Percentiles rank a stretch among this genome's conserved stretches.
Evolutionary conservation across 92 coral and sea anemone species (phyloP).

Genomic region (Epizoanthus stellaris): DNA sequence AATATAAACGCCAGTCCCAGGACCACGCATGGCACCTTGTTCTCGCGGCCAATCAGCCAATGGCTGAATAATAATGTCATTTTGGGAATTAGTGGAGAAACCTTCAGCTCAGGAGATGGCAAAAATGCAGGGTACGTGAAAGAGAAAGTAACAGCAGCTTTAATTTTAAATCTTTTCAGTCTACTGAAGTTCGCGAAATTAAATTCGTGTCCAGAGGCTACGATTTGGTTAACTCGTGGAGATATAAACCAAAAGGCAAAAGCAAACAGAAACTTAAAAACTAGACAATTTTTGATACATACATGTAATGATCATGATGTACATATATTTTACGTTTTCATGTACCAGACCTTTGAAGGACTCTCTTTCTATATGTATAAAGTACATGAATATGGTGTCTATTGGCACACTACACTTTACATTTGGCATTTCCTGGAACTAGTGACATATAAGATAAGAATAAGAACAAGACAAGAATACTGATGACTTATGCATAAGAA

Average conservation of each 20-base stretch:
- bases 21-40: neutral
- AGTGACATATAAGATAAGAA: too few species aligned
- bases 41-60: neutral
- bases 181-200: neutral
- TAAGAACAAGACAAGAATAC: too few species aligned
- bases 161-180: neutral
- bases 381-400: neutral
- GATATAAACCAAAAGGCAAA: too few species aligned
- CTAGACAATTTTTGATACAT: neutral
- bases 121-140: conserved; percentile 69
- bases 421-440: too few species aligned
- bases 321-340: too few species aligned
- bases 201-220: neutral
- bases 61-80: conserved; percentile 38
- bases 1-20: neutral
- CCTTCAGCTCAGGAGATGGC: conserved; percentile 87
- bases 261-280: too few species aligned
- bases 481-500: too few species aligned
- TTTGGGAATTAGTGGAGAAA: conserved; percentile 80
- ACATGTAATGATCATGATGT: too few species aligned
- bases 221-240: too few species aligned
- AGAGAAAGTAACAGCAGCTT: neutral
- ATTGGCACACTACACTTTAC: neutral
- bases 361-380: too few species aligned
- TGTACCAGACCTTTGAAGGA: too few species aligned